Base-by-base conservation (phyloP, 2,113 vertebrate genomes). In the Chaetops frenatus region DNA sequence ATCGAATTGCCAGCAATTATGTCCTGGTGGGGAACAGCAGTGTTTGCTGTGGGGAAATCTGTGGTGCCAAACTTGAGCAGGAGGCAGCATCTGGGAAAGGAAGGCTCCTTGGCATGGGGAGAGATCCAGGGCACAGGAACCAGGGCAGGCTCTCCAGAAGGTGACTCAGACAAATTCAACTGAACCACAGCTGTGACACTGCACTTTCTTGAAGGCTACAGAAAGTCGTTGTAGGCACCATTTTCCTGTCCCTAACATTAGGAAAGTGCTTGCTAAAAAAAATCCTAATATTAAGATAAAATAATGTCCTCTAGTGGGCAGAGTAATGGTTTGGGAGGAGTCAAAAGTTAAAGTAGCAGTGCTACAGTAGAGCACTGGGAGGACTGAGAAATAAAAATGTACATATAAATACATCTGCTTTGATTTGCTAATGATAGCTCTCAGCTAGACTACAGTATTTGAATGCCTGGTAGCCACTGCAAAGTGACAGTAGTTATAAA, bases 391-490 rank as follows among this genome's bases (percentile, higher is more conserved):
- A 62, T 22, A 73, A 87, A 88, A 86, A 56, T 27, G 38, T 28
- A 38, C 20, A 40, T 18, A 88, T 51, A 74, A 90, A 90, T 81
- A 80, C 44, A 93, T 92, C 76, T 94, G 79, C 90, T 96, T 90
- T 88, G 88, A 86, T 95, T 94, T 93, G 79, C 79, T 96, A 92
- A 95, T 96, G 82, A 86, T 83, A 78, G 67, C 85, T 77, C 65
- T 92, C 54, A 86, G 90, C 62, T 69, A 93, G 90, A 65, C 45
- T 77, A 35, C 51, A 1, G 67, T 60, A 40, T 80, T 36, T 77
- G 79, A 90, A 88, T 74, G 90, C 85, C 82, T 91, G 47, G 44
- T 91, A 95, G 85, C 81, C 92, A 64, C 67, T 45, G 90, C 40
- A 86, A 94, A 93, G 62, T 94, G 90, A 66, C 88, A 88, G 67